Evolutionary conservation across 2,113 vertebrate genomes (phyloP).

Genomic region (Neoarius graeffei): DNA sequence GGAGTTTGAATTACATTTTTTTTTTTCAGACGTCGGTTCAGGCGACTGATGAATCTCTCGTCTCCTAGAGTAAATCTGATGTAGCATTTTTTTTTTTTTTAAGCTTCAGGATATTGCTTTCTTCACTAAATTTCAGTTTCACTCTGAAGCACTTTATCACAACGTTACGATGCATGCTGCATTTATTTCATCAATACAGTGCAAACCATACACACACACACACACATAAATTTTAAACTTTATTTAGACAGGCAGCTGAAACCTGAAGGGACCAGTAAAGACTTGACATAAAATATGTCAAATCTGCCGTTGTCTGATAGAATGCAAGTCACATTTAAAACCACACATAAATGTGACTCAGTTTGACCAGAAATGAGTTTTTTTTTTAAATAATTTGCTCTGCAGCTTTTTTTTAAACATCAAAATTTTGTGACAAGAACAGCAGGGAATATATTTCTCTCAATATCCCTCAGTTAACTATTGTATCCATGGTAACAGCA

Average conservation of each 20-base stretch:
- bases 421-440: background rate
- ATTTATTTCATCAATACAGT: background rate
- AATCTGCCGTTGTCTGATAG: background rate
- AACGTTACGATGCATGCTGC: background rate
- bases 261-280: background rate
- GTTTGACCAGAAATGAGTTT: background rate
- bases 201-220: background rate
- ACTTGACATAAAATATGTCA: background rate
- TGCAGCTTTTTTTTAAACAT: background rate
- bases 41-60: background rate
- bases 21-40: background rate
- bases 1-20: background rate
- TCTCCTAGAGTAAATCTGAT: background rate
- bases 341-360: background rate
- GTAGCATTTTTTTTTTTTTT: background rate
- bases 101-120: background rate
- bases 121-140: background rate
- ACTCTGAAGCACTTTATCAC: background rate
- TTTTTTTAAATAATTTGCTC: background rate
- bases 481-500: background rate
- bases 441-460: background rate
- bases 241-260: background rate
- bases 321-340: background rate
- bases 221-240: background rate
- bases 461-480: background rate